Evolutionary conservation across 2,888 invertebrate species (phyloP).

Genomic region (Parelbella ahira): DNA sequence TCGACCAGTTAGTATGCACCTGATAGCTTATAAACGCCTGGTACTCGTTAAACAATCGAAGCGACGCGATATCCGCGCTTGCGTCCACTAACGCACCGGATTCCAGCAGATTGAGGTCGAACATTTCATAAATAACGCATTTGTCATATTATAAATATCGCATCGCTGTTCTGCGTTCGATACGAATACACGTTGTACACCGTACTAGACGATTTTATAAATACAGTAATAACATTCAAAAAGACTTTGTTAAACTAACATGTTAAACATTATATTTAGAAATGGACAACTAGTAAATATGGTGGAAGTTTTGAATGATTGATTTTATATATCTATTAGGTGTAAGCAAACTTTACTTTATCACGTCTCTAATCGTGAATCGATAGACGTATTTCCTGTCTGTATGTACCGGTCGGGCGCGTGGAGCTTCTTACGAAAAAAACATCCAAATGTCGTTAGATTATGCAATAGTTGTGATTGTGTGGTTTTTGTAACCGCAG

Average conservation of each 20-base stretch:
- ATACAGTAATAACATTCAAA: conserved; percentile 16
- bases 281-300: too few relatives aligned
- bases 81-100: conserved; percentile 13
- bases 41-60: conserved; percentile 50
- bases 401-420: too few relatives aligned
- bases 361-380: not conserved
- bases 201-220: conserved; percentile 19
- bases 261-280: too few relatives aligned
- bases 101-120: conserved; percentile 12
- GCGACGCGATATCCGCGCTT: conserved; percentile 25
- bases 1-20: conserved; percentile 64
- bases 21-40: conserved; percentile 68
- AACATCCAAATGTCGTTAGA: conserved; percentile 21
- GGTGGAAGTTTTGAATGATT: too few relatives aligned
- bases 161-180: conserved; percentile 14
- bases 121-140: conserved; percentile 22
- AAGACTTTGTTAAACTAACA: conserved; percentile 9
- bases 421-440: too few relatives aligned
- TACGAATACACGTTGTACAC: conserved; percentile 7
- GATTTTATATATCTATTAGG: too few relatives aligned
- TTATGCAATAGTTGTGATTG: conserved; percentile 28
- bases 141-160: conserved; percentile 21
- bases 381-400: conserved; percentile 2
- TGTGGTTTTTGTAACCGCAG: conserved; percentile 28
- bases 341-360: not conserved